phyloP scores from a whole-genome alignment of 2,888 invertebrate species.

The Clanis bilineata region DNA sequence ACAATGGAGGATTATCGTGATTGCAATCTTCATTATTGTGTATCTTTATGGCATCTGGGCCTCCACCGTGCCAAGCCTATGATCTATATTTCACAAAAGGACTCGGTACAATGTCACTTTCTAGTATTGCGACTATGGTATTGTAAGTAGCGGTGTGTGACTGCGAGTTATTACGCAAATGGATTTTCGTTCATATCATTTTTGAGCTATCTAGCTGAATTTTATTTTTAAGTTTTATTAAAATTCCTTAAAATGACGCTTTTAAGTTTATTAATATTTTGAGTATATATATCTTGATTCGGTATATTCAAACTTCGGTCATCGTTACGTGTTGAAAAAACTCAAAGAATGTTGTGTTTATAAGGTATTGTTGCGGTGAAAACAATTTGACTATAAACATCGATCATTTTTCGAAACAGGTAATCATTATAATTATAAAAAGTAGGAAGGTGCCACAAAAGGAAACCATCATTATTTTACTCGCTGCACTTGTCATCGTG shows the following conservation, averaged over 20 bases:
- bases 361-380: too few relatives aligned
- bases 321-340: too few relatives aligned
- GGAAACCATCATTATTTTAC: background rate
- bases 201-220: too few relatives aligned
- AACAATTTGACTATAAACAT: too few relatives aligned
- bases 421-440: too few relatives aligned
- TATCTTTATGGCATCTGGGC: slow-evolving; percentile 31
- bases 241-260: too few relatives aligned
- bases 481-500: slow-evolving; percentile 34
- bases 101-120: slow-evolving; percentile 26
- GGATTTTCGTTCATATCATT: slow-evolving; percentile 13
- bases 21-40: slow-evolving; percentile 6
- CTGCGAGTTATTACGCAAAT: slow-evolving; percentile 12
- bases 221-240: too few relatives aligned
- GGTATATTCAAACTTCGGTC: too few relatives aligned
- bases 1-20: background rate
- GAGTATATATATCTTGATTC: too few relatives aligned
- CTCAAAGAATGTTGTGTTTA: too few relatives aligned
- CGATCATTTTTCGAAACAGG: too few relatives aligned
- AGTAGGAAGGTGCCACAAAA: background rate
- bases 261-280: too few relatives aligned
- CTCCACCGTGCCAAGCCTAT: slow-evolving; percentile 36
- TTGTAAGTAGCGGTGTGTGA: background rate
- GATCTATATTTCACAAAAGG: slow-evolving; percentile 39
- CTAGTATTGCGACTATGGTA: background rate